Evolutionary conservation across 2,113 vertebrate genomes (phyloP).

Genomic region (Cyanoramphus novaezelandiae): DNA sequence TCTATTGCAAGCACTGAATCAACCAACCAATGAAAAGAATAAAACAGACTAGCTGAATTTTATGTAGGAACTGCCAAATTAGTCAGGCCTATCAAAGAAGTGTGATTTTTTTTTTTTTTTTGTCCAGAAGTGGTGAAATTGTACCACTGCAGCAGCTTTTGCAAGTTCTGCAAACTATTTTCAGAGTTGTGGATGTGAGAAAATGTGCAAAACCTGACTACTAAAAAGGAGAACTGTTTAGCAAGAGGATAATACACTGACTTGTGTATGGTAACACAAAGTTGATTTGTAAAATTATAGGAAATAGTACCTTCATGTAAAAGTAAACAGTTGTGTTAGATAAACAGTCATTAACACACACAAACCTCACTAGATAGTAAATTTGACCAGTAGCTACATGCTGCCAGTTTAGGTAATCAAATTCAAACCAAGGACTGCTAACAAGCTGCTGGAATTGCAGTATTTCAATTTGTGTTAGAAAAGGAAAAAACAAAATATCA

Average conservation of each 20-base stretch:
- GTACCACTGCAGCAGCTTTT: background rate
- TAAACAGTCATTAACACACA: background rate
- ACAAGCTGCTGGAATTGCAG: background rate
- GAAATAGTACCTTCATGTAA: background rate
- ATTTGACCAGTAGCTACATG: background rate
- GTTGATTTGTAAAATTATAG: background rate
- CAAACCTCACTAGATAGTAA: background rate
- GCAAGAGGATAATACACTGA: background rate
- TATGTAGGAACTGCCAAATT: background rate
- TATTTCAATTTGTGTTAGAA: background rate
- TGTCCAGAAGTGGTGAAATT: background rate
- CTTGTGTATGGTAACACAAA: background rate
- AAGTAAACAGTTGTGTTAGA: background rate
- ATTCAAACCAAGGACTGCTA: background rate
- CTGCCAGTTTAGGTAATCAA: background rate
- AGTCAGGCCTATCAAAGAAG: background rate
- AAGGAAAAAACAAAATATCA: background rate
- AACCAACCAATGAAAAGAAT: background rate
- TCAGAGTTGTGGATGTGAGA: background rate
- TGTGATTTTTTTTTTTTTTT: background rate
- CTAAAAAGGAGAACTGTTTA: background rate
- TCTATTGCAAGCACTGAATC: background rate
- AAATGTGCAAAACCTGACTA: background rate
- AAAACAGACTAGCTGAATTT: background rate
- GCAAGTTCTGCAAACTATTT: background rate